A percentile compares a stretch with the other conserved stretches of the same genome.
Conservation (phyloP, 2,113 vertebrate species). For the Pipa parva region DNA sequence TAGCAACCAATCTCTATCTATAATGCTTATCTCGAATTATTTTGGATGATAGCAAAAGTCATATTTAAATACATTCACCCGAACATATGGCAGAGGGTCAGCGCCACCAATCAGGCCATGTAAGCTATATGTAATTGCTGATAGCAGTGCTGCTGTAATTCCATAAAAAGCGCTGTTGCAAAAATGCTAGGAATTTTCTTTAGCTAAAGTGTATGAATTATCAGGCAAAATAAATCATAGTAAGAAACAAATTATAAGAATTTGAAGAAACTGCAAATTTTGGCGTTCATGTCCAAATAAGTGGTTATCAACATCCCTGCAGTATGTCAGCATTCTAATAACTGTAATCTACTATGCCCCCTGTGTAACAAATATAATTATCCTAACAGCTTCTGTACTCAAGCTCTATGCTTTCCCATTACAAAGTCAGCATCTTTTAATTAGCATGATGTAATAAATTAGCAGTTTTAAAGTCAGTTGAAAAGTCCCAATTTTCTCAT, state of each 20-base stretch:
- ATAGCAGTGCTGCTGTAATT: no score
- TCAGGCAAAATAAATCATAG: conserved; percentile 28
- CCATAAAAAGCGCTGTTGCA: no score
- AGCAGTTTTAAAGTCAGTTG: conserved; percentile 60
- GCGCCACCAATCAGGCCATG: no score
- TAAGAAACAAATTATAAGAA: conserved; percentile 32
- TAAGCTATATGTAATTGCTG: no score
- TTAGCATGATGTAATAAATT: conserved; percentile 68
- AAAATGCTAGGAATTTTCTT: no score
- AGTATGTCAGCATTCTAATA: conserved; percentile 54
- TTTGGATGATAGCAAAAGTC: no score
- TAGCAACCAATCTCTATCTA: no score
- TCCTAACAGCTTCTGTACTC: conserved; percentile 61
- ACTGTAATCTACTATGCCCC: conserved; percentile 57
- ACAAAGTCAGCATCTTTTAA: conserved; percentile 63
- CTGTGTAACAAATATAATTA: conserved; percentile 63
- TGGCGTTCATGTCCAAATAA: conserved; percentile 43
- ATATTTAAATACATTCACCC: no score
- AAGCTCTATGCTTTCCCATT: conserved; percentile 61
- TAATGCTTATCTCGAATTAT: no score
- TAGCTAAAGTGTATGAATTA: no score
- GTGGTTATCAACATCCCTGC: conserved; percentile 48
- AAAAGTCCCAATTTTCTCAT: conserved; percentile 63
- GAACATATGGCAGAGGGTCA: no score
- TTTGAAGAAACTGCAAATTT: conserved; percentile 49